Evolutionary conservation across 2,888 invertebrate species (phyloP).

Genomic region (Zygothrica quintamaculata): DNA sequence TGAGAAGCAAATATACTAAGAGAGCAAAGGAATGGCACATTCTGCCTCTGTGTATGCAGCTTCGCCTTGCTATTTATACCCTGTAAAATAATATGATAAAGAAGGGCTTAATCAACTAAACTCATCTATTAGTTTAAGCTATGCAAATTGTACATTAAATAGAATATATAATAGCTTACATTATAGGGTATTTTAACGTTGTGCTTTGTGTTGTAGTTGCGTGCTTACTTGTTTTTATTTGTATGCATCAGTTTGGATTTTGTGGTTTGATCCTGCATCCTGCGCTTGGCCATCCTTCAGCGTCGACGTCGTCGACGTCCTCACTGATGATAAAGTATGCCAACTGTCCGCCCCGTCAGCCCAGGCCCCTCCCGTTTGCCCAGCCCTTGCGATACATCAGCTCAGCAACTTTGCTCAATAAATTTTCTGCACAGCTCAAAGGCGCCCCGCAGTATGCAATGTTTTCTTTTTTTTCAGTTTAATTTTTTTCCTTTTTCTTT

Average conservation of each 20-base stretch:
- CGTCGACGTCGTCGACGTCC: constrained; percentile 55
- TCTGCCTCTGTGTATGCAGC: constrained; percentile 46
- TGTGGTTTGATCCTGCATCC: constrained; percentile 82
- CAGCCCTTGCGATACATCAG: constrained; percentile 68
- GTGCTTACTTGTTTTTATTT: constrained; percentile 61
- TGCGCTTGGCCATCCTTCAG: constrained; percentile 64
- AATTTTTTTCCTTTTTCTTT: constrained; percentile 22
- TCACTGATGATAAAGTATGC: constrained; percentile 81
- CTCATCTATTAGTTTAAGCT: too few species aligned
- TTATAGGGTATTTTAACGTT: constrained; percentile 18
- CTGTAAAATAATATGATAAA: constrained; percentile 6
- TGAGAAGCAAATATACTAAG: background rate
- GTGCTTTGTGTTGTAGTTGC: too few species aligned
- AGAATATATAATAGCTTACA: too few species aligned
- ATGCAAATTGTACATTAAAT: too few species aligned
- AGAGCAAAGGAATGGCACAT: background rate
- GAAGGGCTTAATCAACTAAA: background rate
- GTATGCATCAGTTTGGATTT: constrained; percentile 80
- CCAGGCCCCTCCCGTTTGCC: constrained; percentile 29
- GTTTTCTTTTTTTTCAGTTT: constrained; percentile 45
- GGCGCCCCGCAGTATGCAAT: constrained; percentile 74
- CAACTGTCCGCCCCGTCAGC: constrained; percentile 75
- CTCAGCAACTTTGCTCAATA: constrained; percentile 80
- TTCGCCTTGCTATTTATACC: constrained; percentile 45
- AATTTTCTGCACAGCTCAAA: constrained; percentile 72